A percentile compares a stretch with the other conserved stretches of the same genome.
These are phyloP conservation scores for Xenentodon cancila DNA, from an alignment of 2,797 vertebrate species.

Conservation along the genomic window DNA sequence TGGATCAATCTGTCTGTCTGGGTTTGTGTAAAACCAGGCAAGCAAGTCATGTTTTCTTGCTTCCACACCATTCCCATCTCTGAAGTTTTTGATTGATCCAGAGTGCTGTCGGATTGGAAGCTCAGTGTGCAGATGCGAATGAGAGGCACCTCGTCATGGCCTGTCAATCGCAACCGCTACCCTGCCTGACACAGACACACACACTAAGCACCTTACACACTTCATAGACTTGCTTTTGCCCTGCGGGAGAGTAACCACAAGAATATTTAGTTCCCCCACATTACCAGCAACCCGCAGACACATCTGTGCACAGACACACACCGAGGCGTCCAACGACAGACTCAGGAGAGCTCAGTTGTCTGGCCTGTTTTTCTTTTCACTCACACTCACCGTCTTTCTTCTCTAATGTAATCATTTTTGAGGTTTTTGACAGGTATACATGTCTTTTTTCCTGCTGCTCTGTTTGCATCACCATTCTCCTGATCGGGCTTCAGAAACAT, in stretches of 20 bases:
- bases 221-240: slow-evolving; percentile 68
- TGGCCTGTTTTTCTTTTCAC: neutral
- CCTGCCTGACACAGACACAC: slow-evolving; percentile 21
- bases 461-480: slow-evolving; percentile 48
- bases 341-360: slow-evolving; percentile 28
- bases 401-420: slow-evolving; percentile 52
- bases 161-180: slow-evolving; percentile 63
- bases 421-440: slow-evolving; percentile 56
- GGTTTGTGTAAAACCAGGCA: slow-evolving; percentile 64
- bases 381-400: slow-evolving; percentile 20
- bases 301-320: slow-evolving; percentile 15
- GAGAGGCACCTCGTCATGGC: slow-evolving; percentile 71
- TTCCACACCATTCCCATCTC: slow-evolving; percentile 65
- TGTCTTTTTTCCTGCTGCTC: slow-evolving; percentile 31
- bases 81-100: slow-evolving; percentile 74
- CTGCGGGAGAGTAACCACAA: slow-evolving; percentile 64
- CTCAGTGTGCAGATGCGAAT: slow-evolving; percentile 63
- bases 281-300: slow-evolving; percentile 54
- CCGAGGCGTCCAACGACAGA: slow-evolving; percentile 12
- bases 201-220: slow-evolving; percentile 70
- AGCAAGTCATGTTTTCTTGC: slow-evolving; percentile 72
- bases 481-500: slow-evolving; percentile 56
- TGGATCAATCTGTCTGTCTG: slow-evolving; percentile 50
- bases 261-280: slow-evolving; percentile 74
- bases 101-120: slow-evolving; percentile 57